These are phyloP conservation scores for Dusona sp. DNA, from an alignment of 2,888 invertebrate genomes.

Conservation along the genomic window DNA sequence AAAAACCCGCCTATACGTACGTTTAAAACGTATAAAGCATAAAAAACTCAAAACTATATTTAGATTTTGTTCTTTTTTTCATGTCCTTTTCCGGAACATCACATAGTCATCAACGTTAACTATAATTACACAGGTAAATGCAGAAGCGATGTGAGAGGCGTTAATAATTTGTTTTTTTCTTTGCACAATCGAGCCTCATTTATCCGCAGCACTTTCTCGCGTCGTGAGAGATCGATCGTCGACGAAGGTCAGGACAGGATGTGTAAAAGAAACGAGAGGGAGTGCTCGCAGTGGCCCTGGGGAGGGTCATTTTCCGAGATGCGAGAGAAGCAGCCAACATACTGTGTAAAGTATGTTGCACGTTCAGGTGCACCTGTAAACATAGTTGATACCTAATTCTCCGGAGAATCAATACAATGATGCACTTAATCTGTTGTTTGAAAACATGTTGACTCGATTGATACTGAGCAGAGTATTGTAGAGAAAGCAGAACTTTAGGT, in stretches of 20 bases:
- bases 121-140: conserved; percentile 51
- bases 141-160: conserved; percentile 55
- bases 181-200: conserved; percentile 29
- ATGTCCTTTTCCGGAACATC: neutral
- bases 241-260: conserved; percentile 68
- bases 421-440: neutral
- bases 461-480: neutral
- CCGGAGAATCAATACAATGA: neutral
- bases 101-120: conserved; percentile 25
- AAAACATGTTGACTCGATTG: neutral
- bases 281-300: conserved; percentile 64
- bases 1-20: too few relatives aligned
- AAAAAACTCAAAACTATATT: neutral
- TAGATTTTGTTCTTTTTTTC: neutral
- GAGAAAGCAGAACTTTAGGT: neutral
- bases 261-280: conserved; percentile 56
- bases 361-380: conserved; percentile 16
- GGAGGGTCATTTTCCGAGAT: conserved; percentile 65
- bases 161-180: conserved; percentile 38
- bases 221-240: conserved; percentile 68
- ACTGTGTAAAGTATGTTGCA: conserved; percentile 17
- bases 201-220: conserved; percentile 54
- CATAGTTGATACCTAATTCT: neutral
- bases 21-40: too few relatives aligned
- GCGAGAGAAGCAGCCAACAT: conserved; percentile 40